A percentile compares a stretch with the other conserved stretches of the same genome.
These are phyloP conservation scores for Kryptolebias ocellatus DNA, from an alignment of 2,797 vertebrate genomes.

Conservation along the genomic window DNA sequence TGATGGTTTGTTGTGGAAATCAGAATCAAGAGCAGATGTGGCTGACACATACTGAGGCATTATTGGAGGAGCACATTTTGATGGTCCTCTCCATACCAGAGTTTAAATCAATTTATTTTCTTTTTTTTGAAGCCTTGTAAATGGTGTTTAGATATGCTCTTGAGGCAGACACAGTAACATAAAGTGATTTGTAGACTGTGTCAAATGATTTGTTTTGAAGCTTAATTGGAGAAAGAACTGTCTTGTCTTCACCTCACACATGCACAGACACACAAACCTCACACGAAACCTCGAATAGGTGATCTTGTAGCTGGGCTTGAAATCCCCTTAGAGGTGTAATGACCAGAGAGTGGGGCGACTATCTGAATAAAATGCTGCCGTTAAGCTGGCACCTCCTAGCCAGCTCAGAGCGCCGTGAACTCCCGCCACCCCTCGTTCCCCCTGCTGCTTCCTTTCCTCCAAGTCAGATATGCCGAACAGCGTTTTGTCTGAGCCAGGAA, in stretches of 20 bases:
- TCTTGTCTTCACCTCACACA: not conserved
- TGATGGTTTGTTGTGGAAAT: not conserved
- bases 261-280: conserved; percentile 2
- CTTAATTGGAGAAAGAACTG: not conserved
- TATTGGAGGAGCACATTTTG: not conserved
- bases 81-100: not conserved
- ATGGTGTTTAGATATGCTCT: not conserved
- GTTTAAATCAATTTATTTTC: not conserved
- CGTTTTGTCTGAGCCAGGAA: conserved; percentile 50
- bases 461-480: conserved; percentile 68
- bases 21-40: not conserved
- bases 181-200: too few species aligned
- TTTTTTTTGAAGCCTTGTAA: too few species aligned
- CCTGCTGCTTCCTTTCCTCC: conserved; percentile 46
- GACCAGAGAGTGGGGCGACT: conserved; percentile 47
- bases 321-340: conserved; percentile 59
- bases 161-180: too few species aligned
- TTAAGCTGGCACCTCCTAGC: conserved; percentile 58
- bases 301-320: conserved; percentile 46
- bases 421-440: conserved; percentile 41
- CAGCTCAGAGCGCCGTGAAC: conserved; percentile 49
- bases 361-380: conserved; percentile 61
- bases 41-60: not conserved
- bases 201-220: not conserved
- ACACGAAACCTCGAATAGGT: conserved; percentile 38